Evolutionary conservation across 2,888 invertebrate species (phyloP).

Genomic region (Lissocephala sabroskyi): DNA sequence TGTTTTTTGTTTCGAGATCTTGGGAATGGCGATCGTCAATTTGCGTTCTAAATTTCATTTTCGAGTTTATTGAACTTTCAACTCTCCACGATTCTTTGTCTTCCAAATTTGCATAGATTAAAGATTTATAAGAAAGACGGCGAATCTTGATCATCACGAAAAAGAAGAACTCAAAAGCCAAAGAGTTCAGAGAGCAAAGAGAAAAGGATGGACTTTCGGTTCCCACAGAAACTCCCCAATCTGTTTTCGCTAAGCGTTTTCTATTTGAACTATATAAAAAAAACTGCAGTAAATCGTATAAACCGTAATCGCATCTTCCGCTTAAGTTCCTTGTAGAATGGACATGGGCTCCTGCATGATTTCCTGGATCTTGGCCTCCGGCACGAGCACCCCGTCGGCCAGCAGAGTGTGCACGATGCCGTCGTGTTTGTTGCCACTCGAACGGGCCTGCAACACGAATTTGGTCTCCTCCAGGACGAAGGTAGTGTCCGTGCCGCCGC

Average conservation of each 20-base stretch:
- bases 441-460: slow-evolving; percentile 69
- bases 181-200: too few relatives aligned
- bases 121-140: too few relatives aligned
- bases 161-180: too few relatives aligned
- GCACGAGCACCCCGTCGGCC: slow-evolving; percentile 73
- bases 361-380: slow-evolving; percentile 68
- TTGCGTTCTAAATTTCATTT: too few relatives aligned
- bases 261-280: slow-evolving; percentile 21
- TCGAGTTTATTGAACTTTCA: too few relatives aligned
- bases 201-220: too few relatives aligned
- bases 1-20: too few relatives aligned
- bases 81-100: too few relatives aligned
- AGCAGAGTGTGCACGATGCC: slow-evolving; percentile 77
- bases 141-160: too few relatives aligned
- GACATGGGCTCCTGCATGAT: slow-evolving; percentile 68
- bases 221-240: neutral
- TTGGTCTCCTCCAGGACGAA: slow-evolving; percentile 74
- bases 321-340: slow-evolving; percentile 52
- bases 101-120: too few relatives aligned
- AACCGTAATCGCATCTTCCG: neutral
- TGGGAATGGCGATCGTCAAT: too few relatives aligned
- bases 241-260: neutral
- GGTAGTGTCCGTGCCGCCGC: slow-evolving; percentile 87
- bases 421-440: slow-evolving; percentile 72
- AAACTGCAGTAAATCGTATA: slow-evolving; percentile 23